Evolutionary conservation across 2,797 vertebrate genomes (phyloP).

Genomic region (Tragopan temminckii): DNA sequence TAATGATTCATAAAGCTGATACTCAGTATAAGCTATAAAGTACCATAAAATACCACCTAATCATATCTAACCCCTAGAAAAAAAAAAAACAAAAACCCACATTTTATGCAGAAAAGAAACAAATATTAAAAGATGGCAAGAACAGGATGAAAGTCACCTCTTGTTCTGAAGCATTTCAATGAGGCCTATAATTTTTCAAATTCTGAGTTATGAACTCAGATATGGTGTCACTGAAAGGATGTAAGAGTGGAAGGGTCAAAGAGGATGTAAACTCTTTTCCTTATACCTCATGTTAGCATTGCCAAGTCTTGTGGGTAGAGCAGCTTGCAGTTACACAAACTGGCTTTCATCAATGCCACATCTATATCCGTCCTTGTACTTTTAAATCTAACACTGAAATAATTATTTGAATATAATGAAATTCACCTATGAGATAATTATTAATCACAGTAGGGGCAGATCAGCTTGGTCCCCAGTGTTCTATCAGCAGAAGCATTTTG

Average conservation of each 20-base stretch:
- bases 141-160: background rate
- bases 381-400: constrained; percentile 9
- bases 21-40: background rate
- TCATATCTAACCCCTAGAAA: background rate
- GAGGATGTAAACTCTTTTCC: background rate
- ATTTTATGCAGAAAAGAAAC: background rate
- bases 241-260: background rate
- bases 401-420: constrained; percentile 16
- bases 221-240: background rate
- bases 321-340: background rate
- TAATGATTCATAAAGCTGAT: background rate
- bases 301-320: background rate
- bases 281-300: background rate
- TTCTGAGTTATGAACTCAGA: background rate
- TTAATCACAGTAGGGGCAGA: background rate
- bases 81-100: background rate
- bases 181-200: background rate
- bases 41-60: background rate
- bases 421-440: background rate
- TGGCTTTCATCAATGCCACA: background rate
- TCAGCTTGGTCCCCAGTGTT: background rate
- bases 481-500: constrained; percentile 41
- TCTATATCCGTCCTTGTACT: background rate
- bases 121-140: background rate
- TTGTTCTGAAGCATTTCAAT: background rate